phyloP scores from a whole-genome alignment of 2,113 vertebrate species.

The Nothoprocta pentlandii region DNA sequence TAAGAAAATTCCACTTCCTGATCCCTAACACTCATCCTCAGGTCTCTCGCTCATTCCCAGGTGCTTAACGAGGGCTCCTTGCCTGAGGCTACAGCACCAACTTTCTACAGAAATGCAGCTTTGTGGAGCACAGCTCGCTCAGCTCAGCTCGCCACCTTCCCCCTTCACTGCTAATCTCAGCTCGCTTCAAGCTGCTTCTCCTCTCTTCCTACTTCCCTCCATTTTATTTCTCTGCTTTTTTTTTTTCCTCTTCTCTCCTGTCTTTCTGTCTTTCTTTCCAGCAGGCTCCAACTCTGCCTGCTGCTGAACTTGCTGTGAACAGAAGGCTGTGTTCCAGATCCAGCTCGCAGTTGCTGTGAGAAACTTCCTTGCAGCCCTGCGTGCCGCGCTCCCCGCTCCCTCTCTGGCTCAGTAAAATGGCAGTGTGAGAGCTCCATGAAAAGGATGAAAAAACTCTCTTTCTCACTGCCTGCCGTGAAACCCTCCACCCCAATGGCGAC shows the following conservation, averaged over 20 bases:
- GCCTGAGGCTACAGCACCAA: slow-evolving; percentile 31
- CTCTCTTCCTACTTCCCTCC: slow-evolving; percentile 66
- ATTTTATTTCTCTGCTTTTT: slow-evolving; percentile 67
- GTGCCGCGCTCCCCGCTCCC: slow-evolving; percentile 50
- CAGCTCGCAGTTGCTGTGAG: slow-evolving; percentile 77
- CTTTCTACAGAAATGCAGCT: background rate
- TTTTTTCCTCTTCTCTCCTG: slow-evolving; percentile 51
- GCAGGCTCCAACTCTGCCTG: slow-evolving; percentile 59
- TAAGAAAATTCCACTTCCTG: slow-evolving; percentile 73
- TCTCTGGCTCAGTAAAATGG: slow-evolving; percentile 76
- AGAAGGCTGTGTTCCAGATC: slow-evolving; percentile 80
- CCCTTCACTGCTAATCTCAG: background rate
- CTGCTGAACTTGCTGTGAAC: slow-evolving; percentile 66
- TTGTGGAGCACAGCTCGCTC: background rate
- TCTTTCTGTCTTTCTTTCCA: slow-evolving; percentile 52
- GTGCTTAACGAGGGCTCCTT: slow-evolving; percentile 18
- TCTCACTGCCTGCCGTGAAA: background rate
- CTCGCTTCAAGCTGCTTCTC: background rate
- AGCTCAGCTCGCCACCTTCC: background rate
- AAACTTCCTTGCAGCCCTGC: slow-evolving; percentile 65
- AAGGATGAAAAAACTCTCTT: background rate
- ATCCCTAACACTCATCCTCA: slow-evolving; percentile 56
- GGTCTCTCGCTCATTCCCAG: slow-evolving; percentile 59
- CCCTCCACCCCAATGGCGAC: background rate
- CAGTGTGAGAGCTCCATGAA: slow-evolving; percentile 63